phyloP scores from a whole-genome alignment of 2,888 invertebrate genomes.

The Oeneis ivallda region DNA sequence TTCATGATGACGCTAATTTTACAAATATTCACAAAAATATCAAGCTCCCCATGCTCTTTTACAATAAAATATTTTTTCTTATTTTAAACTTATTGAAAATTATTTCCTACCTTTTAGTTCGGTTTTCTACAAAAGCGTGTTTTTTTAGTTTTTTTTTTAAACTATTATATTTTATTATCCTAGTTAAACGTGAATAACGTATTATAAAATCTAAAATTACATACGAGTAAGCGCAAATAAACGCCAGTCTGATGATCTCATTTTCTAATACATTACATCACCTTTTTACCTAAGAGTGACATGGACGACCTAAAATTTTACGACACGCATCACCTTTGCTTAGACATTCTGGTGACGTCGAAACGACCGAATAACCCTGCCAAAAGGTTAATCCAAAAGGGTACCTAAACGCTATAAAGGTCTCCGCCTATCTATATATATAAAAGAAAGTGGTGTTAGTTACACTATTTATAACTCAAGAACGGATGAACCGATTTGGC shows the following conservation, averaged over 20 bases:
- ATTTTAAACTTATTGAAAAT: too few species aligned
- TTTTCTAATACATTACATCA: slow-evolving; percentile 23
- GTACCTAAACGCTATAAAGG: slow-evolving; percentile 8
- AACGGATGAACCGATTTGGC: too few species aligned
- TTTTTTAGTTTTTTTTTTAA: too few species aligned
- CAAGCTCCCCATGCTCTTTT: too few species aligned
- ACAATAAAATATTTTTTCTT: too few species aligned
- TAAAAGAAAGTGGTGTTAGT: too few species aligned
- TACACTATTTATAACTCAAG: too few species aligned
- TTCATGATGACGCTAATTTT: too few species aligned
- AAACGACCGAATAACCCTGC: slow-evolving; percentile 17
- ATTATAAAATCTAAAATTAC: slow-evolving; percentile 5
- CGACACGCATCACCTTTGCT: slow-evolving; percentile 19
- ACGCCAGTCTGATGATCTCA: slow-evolving; percentile 27
- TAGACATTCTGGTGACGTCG: slow-evolving; percentile 19
- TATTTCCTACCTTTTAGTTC: too few species aligned
- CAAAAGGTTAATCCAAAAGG: slow-evolving; percentile 6
- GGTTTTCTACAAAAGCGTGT: too few species aligned
- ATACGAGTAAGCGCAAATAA: slow-evolving; percentile 10
- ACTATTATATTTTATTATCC: background rate
- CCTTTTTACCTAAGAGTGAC: slow-evolving; percentile 19
- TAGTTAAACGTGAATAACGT: background rate
- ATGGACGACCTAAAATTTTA: slow-evolving; percentile 27
- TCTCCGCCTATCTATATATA: background rate
- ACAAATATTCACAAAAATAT: too few species aligned